Conservation (phyloP, 2,113 vertebrate genomes). For the Malaclemys terrapin region DNA sequence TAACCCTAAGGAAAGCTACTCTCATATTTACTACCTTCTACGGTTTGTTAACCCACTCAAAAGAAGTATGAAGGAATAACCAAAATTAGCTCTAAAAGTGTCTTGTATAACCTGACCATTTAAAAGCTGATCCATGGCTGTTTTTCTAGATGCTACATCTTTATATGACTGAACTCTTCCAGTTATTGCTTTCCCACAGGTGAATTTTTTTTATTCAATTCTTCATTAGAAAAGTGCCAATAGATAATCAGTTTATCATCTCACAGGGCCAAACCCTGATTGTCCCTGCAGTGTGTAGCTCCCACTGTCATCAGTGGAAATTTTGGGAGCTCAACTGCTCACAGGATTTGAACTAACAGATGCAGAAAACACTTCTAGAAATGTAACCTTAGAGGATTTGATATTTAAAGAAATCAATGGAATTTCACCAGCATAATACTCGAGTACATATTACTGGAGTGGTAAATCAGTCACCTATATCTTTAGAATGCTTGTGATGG, state of each 20-base stretch:
- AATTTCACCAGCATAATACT: not conserved
- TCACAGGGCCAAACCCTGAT: not conserved
- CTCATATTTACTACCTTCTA: not conserved
- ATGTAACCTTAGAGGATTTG: not conserved
- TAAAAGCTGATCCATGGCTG: not conserved
- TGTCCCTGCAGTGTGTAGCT: not conserved
- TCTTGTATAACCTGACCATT: not conserved
- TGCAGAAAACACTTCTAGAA: not conserved
- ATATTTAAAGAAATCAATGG: constrained; percentile 19
- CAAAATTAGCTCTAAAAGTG: constrained; percentile 5
- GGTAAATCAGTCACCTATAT: not conserved
- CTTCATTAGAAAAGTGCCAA: not conserved
- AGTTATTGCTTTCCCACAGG: not conserved
- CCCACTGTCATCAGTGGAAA: not conserved
- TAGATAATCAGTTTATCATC: not conserved
- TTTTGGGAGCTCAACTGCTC: not conserved
- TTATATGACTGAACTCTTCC: not conserved
- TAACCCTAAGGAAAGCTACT: not conserved
- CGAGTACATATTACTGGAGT: not conserved
- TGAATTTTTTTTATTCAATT: not conserved
- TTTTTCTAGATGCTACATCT: not conserved
- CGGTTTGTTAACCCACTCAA: not conserved
- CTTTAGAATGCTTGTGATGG: not conserved
- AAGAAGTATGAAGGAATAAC: not conserved
- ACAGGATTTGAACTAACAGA: not conserved